phyloP scores from a whole-genome alignment of 2,113 vertebrate species.

The Oncorhynchus gorbuscha region DNA sequence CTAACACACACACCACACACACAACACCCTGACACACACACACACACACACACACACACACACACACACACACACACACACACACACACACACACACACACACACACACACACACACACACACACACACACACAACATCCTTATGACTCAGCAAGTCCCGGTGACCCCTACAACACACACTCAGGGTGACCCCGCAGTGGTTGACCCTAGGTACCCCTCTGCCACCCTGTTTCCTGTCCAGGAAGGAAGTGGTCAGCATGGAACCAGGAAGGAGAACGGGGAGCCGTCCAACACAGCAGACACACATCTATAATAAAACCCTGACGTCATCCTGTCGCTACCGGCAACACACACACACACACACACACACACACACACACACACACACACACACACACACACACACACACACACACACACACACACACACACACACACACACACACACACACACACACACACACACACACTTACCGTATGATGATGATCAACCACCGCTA shows the following conservation, averaged over 20 bases:
- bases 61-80: too few relatives aligned
- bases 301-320: background rate
- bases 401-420: too few relatives aligned
- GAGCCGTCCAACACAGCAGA: constrained; percentile 30
- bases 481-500: too few relatives aligned
- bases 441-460: background rate
- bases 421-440: too few relatives aligned
- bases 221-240: constrained; percentile 40
- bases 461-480: constrained; percentile 17
- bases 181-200: background rate
- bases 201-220: constrained; percentile 27
- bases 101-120: too few relatives aligned
- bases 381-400: too few relatives aligned
- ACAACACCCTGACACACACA: too few relatives aligned
- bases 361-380: too few relatives aligned
- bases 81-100: too few relatives aligned
- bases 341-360: background rate
- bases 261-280: constrained; percentile 35
- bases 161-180: background rate
- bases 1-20: too few relatives aligned
- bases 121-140: too few relatives aligned
- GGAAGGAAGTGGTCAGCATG: constrained; percentile 50
- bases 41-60: too few relatives aligned
- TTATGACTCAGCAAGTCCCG: background rate
- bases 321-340: constrained; percentile 24